Evolutionary conservation across 2,113 vertebrate genomes (phyloP).

Genomic region (Mesembrinibis cayennensis): DNA sequence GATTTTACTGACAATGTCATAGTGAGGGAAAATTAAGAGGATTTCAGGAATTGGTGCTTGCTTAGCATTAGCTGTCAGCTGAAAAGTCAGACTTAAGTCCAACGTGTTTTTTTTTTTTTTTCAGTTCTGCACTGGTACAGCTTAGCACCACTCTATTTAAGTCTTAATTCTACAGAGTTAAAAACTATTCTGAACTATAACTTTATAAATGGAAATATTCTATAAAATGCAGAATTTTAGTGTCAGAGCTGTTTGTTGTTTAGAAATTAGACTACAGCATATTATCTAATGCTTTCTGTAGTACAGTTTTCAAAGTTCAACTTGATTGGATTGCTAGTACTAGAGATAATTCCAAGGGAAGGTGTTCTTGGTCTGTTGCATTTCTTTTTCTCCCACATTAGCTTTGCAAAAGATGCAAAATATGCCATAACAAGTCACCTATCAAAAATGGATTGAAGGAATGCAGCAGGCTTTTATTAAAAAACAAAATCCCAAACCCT

Average conservation of each 20-base stretch:
- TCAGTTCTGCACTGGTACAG: not conserved
- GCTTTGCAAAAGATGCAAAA: not conserved
- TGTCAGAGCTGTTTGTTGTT: not conserved
- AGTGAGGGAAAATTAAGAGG: not conserved
- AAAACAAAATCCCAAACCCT: not conserved
- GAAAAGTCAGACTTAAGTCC: not conserved
- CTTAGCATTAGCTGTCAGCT: not conserved
- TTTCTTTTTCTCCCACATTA: not conserved
- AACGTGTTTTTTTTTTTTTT: not conserved
- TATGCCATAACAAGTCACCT: not conserved
- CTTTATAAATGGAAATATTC: not conserved
- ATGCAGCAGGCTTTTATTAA: not conserved
- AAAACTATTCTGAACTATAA: not conserved
- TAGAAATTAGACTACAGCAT: not conserved
- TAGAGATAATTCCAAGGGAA: not conserved
- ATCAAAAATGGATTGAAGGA: not conserved
- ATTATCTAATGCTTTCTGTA: not conserved
- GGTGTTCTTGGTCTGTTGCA: not conserved
- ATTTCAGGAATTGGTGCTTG: not conserved
- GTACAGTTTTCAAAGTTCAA: not conserved
- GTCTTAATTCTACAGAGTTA: not conserved
- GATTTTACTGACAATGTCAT: not conserved
- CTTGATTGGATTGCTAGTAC: rapidly evolving
- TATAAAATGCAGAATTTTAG: not conserved
- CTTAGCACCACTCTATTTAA: not conserved